Conservation (phyloP, 2,797 vertebrate species). For the Agapornis canus region DNA sequence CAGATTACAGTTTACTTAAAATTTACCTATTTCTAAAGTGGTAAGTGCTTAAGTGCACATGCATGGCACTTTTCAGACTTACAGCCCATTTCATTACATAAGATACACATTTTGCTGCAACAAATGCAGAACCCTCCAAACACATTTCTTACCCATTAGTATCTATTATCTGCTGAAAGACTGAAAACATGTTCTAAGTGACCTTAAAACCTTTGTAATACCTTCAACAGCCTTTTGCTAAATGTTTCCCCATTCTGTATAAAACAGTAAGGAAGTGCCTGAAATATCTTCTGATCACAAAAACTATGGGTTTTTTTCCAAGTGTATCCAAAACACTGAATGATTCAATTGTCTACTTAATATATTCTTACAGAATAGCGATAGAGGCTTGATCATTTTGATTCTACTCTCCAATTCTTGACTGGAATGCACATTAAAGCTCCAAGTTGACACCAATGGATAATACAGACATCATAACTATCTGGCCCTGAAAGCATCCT, state of each 20-base stretch:
- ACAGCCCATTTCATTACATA: neutral
- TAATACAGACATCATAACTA: neutral
- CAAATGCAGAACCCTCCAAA: neutral
- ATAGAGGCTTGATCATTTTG: neutral
- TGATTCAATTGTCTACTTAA: neutral
- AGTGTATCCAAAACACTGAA: neutral
- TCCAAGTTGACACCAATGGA: neutral
- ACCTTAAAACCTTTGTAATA: neutral
- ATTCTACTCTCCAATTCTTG: neutral
- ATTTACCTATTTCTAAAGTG: neutral
- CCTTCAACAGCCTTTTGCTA: neutral
- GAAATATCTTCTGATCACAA: neutral
- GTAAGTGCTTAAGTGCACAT: neutral
- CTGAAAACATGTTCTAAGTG: neutral
- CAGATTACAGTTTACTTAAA: neutral
- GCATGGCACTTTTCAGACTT: neutral
- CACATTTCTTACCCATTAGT: neutral
- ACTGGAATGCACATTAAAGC: neutral
- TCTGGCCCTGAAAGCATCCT: neutral
- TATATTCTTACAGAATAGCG: neutral
- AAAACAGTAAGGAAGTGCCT: neutral
- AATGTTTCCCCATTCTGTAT: neutral
- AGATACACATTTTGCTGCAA: fast-evolving
- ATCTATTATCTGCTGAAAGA: neutral
- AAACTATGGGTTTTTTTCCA: neutral